Evolutionary conservation across 1,140 invertebrate genomes (phyloP).

Genomic region (Sitophilus oryzae): DNA sequence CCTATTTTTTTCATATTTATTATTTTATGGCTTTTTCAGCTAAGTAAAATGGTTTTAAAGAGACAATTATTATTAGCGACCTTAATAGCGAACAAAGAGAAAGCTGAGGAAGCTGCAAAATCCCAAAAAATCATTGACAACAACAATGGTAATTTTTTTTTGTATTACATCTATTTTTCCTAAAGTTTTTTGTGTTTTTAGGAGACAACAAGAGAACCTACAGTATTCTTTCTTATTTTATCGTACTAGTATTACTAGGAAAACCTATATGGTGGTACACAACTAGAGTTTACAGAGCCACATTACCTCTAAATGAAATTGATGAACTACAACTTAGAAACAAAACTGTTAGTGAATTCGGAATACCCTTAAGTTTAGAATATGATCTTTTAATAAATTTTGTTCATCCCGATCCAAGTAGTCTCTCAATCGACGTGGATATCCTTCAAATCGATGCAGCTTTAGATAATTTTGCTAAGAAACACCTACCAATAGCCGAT

Average conservation of each 20-base stretch:
- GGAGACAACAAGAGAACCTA: conserved; percentile 22
- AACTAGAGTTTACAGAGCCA: conserved; percentile 68
- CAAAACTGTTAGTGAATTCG: conserved; percentile 30
- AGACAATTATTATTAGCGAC: too few relatives aligned
- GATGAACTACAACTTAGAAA: conserved; percentile 29
- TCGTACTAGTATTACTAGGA: conserved; percentile 75
- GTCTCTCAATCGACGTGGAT: conserved; percentile 62
- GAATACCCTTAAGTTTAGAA: conserved; percentile 43
- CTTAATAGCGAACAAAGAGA: too few relatives aligned
- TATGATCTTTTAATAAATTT: conserved; percentile 74
- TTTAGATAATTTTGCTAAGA: conserved; percentile 34
- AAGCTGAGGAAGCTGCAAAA: too few relatives aligned
- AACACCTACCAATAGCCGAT: conserved; percentile 44
- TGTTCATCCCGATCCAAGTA: conserved; percentile 69
- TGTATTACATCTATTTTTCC: too few relatives aligned
- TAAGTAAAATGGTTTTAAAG: too few relatives aligned
- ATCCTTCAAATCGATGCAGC: conserved; percentile 48
- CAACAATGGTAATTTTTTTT: too few relatives aligned
- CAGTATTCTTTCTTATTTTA: conserved; percentile 64
- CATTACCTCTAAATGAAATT: conserved; percentile 39
- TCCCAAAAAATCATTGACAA: too few relatives aligned
- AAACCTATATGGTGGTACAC: conserved; percentile 94
- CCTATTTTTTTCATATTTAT: too few relatives aligned
- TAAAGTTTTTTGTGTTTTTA: too few relatives aligned
- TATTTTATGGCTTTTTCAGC: too few relatives aligned